Base-by-base conservation (phyloP, 2,113 vertebrate species). In the Marcusenius ussheri region DNA sequence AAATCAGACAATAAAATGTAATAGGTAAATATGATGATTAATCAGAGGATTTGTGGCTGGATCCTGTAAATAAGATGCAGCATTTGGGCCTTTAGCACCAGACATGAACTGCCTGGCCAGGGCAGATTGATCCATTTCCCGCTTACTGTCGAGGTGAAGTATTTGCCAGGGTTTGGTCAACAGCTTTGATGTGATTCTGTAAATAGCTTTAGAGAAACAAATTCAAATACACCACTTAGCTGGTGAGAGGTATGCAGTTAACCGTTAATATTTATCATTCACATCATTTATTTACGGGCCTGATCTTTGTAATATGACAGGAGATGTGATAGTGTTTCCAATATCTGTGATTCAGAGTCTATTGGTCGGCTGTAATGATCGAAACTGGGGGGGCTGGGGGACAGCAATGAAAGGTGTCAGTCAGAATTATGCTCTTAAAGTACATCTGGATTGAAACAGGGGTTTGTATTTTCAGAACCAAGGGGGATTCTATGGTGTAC, bases 371-470 rank as follows among this genome's bases (percentile, higher is more conserved):
- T 58, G 83, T n/a, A 19, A 19, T 74, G 11, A 47, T 77, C 3
- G n/a, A 9, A 39, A 31, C 21, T 21, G 87, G 62, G 46, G 84
- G 27, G 19, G 42, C 45, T 1, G 15, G 45, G 45, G 56, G 27
- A 46, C 21, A 31, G 47, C 21, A 88, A 19, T 35, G 42, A 3
- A 42, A 88, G 66, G 47, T 53, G 47, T 90, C 49, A 88, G 49
- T 90, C 66, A 90, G n/a, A 39, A 87, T 87, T 42, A 87, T 17
- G 17, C 80, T 35, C 66, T 66, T 70, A 21, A 87, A 31, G 80
- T 70, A 45, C 85, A 87, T 21, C 47, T 45, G 46, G 15, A 66
- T 49, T 49, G 35, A 49, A 50, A 49, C 27, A 46, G 35, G 47
- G 17, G 53, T 31, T 17, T 45, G 13, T 39, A 13, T 90, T 90